A percentile compares a stretch with the other conserved stretches of the same genome.
Conservation (phyloP, 2,888 invertebrate species). For the Drosophila paramelanica region DNA sequence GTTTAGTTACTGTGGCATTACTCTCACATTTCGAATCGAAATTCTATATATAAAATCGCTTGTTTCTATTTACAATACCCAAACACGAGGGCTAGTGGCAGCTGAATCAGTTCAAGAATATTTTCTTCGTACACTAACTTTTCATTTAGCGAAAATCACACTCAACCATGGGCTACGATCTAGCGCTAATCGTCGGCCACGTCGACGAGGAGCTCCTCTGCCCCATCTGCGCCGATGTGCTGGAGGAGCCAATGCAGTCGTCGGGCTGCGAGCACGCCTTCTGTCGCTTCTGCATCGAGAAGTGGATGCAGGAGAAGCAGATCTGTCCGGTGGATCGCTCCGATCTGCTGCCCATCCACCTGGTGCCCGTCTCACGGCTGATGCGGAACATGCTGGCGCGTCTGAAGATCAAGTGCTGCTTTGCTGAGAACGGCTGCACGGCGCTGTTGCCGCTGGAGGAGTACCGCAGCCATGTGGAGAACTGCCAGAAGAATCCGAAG, state of each 20-base stretch:
- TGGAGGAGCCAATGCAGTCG: slow-evolving; percentile 67
- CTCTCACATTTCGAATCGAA: slow-evolving; percentile 53
- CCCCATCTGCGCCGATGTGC: slow-evolving; percentile 63
- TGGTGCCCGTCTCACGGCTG: slow-evolving; percentile 54
- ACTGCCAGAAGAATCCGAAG: slow-evolving; percentile 50
- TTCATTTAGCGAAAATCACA: neutral
- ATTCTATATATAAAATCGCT: slow-evolving; percentile 38
- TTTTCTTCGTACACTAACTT: neutral
- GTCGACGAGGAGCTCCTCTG: slow-evolving; percentile 69
- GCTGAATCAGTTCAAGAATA: neutral
- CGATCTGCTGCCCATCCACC: slow-evolving; percentile 28
- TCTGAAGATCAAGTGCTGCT: slow-evolving; percentile 55
- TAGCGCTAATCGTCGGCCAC: slow-evolving; percentile 49
- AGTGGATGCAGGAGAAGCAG: slow-evolving; percentile 59
- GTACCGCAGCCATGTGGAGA: slow-evolving; percentile 41
- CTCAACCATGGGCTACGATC: slow-evolving; percentile 59
- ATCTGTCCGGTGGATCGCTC: slow-evolving; percentile 66
- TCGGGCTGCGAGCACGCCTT: slow-evolving; percentile 60
- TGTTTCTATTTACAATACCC: slow-evolving; percentile 28
- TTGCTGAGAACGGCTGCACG: slow-evolving; percentile 45
- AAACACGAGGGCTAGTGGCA: slow-evolving; percentile 19
- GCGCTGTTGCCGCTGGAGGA: slow-evolving; percentile 34
- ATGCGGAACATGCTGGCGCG: slow-evolving; percentile 69
- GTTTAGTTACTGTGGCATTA: slow-evolving; percentile 22
- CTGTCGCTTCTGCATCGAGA: slow-evolving; percentile 61